Evolutionary conservation across 53 echinoderm and acorn worm genomes (phyloP).

Genomic region (Apostichopus leukothele): DNA sequence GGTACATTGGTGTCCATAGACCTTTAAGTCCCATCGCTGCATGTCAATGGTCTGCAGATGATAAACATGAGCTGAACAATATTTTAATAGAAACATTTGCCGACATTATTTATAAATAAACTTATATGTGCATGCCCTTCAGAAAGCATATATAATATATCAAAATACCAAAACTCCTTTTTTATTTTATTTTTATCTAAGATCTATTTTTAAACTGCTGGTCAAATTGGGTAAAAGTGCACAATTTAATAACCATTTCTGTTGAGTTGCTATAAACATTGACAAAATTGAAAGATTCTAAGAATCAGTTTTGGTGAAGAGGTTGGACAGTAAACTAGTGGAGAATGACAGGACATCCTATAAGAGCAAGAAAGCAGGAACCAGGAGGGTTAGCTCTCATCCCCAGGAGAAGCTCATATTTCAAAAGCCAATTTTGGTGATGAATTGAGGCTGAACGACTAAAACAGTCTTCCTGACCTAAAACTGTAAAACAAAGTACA

Average conservation of each 20-base stretch:
- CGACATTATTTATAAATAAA: too few relatives aligned
- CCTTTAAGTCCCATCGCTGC: too few relatives aligned
- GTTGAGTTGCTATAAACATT: background rate
- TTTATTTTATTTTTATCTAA: too few relatives aligned
- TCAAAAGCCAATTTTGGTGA: slow-evolving; percentile 25
- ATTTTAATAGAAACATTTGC: too few relatives aligned
- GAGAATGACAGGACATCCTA: background rate
- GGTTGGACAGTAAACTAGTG: background rate
- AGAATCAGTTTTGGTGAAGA: slow-evolving; percentile 2
- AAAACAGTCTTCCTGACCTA: slow-evolving; percentile 20
- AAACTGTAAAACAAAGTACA: slow-evolving; percentile 10
- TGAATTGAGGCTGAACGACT: slow-evolving; percentile 10
- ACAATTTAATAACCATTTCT: background rate
- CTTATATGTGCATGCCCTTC: too few relatives aligned
- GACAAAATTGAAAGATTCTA: background rate
- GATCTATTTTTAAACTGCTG: too few relatives aligned
- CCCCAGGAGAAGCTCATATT: slow-evolving; percentile 28
- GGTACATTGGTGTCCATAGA: too few relatives aligned
- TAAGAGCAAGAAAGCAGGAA: background rate
- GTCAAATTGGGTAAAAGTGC: too few relatives aligned
- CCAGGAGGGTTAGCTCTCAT: background rate
- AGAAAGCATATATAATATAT: too few relatives aligned
- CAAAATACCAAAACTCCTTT: too few relatives aligned
- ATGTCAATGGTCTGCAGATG: too few relatives aligned
- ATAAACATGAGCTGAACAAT: too few relatives aligned